These are phyloP conservation scores for Ptyas mucosa DNA, from an alignment of 2,113 vertebrate species.

Conservation along the genomic window DNA sequence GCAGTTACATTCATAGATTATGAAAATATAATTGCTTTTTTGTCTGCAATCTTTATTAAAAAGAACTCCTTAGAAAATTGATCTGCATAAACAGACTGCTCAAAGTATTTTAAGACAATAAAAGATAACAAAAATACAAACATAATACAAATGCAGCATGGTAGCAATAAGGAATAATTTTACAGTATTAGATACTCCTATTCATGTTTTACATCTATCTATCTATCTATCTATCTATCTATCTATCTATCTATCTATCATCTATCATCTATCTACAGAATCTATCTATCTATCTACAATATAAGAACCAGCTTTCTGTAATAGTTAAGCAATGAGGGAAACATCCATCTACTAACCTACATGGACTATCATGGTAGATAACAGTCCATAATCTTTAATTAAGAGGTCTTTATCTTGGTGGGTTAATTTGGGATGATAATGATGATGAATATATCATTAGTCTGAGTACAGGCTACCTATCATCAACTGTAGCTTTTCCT, in stretches of 20 bases:
- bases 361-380: neutral
- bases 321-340: neutral
- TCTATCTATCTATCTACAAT: neutral
- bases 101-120: neutral
- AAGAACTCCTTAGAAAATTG: constrained; percentile 15
- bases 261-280: neutral
- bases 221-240: no score
- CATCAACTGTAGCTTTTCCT: constrained; percentile 13
- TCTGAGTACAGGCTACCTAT: constrained; percentile 1
- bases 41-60: neutral
- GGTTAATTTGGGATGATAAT: neutral
- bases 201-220: neutral
- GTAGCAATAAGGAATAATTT: constrained; percentile 34
- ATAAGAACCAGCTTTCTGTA: neutral
- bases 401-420: neutral
- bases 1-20: neutral
- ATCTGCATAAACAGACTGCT: constrained; percentile 15
- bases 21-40: neutral
- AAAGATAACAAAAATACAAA: constrained; percentile 10
- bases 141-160: neutral
- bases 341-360: neutral
- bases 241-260: neutral
- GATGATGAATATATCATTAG: neutral
- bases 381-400: neutral
- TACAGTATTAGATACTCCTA: constrained; percentile 5